Evolutionary conservation across 2,797 vertebrate genomes (phyloP).

Genomic region (Phrynocephalus guinanensis): DNA sequence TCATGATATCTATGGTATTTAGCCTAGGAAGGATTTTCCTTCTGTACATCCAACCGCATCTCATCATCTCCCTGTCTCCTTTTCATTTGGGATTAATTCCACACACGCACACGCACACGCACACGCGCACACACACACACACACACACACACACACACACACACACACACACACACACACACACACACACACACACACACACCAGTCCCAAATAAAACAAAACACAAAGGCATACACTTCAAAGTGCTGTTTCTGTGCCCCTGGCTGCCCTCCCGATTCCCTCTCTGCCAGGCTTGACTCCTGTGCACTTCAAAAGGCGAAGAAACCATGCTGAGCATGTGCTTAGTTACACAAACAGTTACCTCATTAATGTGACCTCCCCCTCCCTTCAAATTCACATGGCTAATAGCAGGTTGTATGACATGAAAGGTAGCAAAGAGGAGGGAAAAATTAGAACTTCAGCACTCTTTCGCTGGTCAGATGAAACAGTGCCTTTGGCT

Average conservation of each 20-base stretch:
- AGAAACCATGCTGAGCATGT: background rate
- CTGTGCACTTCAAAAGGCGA: slow-evolving; percentile 6
- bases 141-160: too few species aligned
- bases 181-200: too few species aligned
- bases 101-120: too few species aligned
- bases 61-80: background rate
- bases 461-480: background rate
- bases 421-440: background rate
- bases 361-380: background rate
- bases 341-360: background rate
- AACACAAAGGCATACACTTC: background rate
- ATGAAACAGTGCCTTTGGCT: background rate
- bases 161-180: too few species aligned
- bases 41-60: background rate
- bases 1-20: background rate
- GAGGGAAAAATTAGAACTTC: background rate
- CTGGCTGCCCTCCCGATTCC: background rate
- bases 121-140: too few species aligned
- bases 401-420: background rate
- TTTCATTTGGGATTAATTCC: too few species aligned
- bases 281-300: slow-evolving; percentile 15
- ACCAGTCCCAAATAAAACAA: too few species aligned
- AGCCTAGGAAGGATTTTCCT: background rate
- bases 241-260: slow-evolving; percentile 31
- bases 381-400: background rate